These are phyloP conservation scores for Brachionus angularis DNA, from an alignment of 1,140 invertebrate genomes.

Conservation along the genomic window DNA sequence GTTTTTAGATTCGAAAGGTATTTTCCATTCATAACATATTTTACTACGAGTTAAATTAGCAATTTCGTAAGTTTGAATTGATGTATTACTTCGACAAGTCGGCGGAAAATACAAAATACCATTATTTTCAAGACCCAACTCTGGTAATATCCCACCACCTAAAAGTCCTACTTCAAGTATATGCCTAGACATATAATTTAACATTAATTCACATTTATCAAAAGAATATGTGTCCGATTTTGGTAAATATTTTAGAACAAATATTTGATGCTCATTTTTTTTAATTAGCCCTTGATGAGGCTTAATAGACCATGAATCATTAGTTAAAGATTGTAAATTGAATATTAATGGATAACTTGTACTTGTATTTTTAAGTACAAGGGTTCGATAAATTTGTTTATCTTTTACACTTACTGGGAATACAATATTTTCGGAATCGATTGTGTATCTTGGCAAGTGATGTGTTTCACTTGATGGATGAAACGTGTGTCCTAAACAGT, in stretches of 20 bases:
- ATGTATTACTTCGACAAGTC: slow-evolving; percentile 53
- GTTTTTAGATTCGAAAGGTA: slow-evolving; percentile 49
- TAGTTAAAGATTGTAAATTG: background rate
- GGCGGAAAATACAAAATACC: slow-evolving; percentile 55
- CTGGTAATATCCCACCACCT: slow-evolving; percentile 52
- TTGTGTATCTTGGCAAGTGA: slow-evolving; percentile 48
- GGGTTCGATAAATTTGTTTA: slow-evolving; percentile 52
- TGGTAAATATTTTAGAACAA: slow-evolving; percentile 51
- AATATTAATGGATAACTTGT: slow-evolving; percentile 11
- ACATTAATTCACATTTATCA: background rate
- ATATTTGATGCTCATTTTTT: slow-evolving; percentile 48
- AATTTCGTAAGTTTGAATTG: slow-evolving; percentile 50
- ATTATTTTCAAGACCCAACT: slow-evolving; percentile 51
- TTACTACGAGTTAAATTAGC: slow-evolving; percentile 55
- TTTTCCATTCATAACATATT: slow-evolving; percentile 55
- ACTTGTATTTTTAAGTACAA: slow-evolving; percentile 51
- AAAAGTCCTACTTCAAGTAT: slow-evolving; percentile 44
- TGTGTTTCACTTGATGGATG: slow-evolving; percentile 54
- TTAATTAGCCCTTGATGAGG: slow-evolving; percentile 35
- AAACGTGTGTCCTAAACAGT: slow-evolving; percentile 55
- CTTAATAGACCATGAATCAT: slow-evolving; percentile 12
- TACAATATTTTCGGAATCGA: slow-evolving; percentile 49
- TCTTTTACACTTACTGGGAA: slow-evolving; percentile 54
- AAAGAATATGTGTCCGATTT: slow-evolving; percentile 18
- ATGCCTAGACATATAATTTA: slow-evolving; percentile 18